These are phyloP conservation scores for Tupaia chinensis DNA, from an alignment of 2,113 vertebrate species.

Conservation along the genomic window DNA sequence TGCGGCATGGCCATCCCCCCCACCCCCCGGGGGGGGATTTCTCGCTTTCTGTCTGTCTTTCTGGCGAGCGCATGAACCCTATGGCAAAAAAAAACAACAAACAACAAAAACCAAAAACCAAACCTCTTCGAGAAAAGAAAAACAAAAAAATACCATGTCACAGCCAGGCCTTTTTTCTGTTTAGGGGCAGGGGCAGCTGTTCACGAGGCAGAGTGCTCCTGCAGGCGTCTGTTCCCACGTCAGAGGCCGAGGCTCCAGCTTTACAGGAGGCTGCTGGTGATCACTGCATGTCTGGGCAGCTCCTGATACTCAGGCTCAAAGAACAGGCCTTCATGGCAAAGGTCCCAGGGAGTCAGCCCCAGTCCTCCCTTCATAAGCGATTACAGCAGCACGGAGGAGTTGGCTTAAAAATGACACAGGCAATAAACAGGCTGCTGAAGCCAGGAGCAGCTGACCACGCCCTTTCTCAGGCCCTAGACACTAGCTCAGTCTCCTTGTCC, in stretches of 20 bases:
- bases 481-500: not conserved
- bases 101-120: too few species aligned
- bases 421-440: not conserved
- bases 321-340: constrained; percentile 28
- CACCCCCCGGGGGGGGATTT: too few species aligned
- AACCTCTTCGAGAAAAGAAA: too few species aligned
- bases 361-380: not conserved
- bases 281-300: constrained; percentile 28
- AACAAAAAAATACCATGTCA: not conserved
- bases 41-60: too few species aligned
- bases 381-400: not conserved
- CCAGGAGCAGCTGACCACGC: not conserved
- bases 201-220: not conserved
- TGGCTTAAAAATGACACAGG: constrained; percentile 14
- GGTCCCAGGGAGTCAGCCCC: not conserved
- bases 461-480: not conserved
- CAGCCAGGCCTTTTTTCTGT: not conserved
- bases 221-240: not conserved
- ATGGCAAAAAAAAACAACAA: too few species aligned
- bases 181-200: not conserved
- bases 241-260: not conserved
- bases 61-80: too few species aligned
- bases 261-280: not conserved
- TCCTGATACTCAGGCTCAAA: not conserved
- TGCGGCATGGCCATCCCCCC: too few species aligned